phyloP scores from a whole-genome alignment of 2,888 invertebrate genomes.

The Hirtodrosophila alboralis region DNA sequence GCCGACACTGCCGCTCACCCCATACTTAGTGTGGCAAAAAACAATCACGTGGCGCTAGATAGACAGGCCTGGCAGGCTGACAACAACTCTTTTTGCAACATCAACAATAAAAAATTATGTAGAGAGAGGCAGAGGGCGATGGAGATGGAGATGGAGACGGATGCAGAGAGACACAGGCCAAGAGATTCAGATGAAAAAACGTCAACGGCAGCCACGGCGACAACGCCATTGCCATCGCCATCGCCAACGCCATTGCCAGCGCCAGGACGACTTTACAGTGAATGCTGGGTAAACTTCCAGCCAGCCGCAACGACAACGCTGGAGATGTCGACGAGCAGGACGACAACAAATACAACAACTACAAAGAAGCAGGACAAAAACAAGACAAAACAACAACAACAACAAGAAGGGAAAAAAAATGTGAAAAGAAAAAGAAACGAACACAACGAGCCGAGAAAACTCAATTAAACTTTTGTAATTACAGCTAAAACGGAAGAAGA shows the following conservation, averaged over 20 bases:
- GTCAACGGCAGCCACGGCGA: constrained; percentile 64
- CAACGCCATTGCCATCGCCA: constrained; percentile 22
- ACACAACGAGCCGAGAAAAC: constrained; percentile 81
- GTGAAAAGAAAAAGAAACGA: constrained; percentile 49
- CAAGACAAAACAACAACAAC: constrained; percentile 24
- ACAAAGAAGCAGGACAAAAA: constrained; percentile 32
- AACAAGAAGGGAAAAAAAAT: constrained; percentile 12
- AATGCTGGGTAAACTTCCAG: constrained; percentile 70
- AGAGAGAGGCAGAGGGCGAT: not conserved
- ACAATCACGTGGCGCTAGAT: constrained; percentile 75
- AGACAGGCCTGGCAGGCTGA: constrained; percentile 75
- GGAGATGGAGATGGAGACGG: not conserved
- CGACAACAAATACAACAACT: constrained; percentile 39
- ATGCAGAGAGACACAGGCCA: not conserved
- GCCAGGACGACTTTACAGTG: constrained; percentile 45
- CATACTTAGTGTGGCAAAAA: constrained; percentile 51
- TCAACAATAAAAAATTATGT: constrained; percentile 64
- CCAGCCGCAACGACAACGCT: constrained; percentile 53
- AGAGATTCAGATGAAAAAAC: constrained; percentile 52
- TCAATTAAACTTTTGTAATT: constrained; percentile 84
- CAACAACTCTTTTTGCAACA: constrained; percentile 75
- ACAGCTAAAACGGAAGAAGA: constrained; percentile 83
- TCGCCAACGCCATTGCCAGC: constrained; percentile 27
- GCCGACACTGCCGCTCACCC: not conserved
- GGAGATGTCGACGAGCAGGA: constrained; percentile 31